Evolutionary conservation across 2,888 invertebrate genomes (phyloP), one percentile per base, ranked within the genome.

Genomic region (Globia sparganii): DNA sequence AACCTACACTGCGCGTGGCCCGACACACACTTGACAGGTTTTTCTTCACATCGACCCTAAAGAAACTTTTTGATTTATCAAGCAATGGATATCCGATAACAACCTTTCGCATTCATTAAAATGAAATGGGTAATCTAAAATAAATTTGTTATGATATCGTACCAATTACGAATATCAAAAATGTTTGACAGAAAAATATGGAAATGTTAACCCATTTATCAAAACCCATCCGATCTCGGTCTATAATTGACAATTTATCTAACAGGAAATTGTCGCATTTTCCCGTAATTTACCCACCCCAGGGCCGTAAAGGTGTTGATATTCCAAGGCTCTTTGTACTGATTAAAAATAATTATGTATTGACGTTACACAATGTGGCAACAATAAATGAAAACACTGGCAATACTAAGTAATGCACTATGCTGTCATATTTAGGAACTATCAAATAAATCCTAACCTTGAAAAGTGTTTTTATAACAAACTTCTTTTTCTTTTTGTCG

Each of bases 161-260:
- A 66, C 25, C 5, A 37, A 21, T 6, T 40, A 25, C 4, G 25
- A 37, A 37, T 28, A 31, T n/a, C 21, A 34, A 34, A 46, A 31
- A 25, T 31, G 11, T 4, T 49, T 28, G 11, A 59, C 3, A 8
- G 15, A 15, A 58, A 65, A 56, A 62, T 70, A 71, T 62, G 78
- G 11, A 62, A 59, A 79, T 34, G 18, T 34, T 49, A 15, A 56
- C 18, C 13, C 15, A 15, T 59, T 67, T 70, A 66, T 69, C 18
- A 28, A 21, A 28, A 58, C 46, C 25, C 25, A 28, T 37, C 46
- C 49, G 15, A 70, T 70, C 56, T 69, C 25, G 34, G 40, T 70
- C 43, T 34, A 43, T 62, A 72, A 72, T 67, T 78, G 69, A 58
- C 61, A 70, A 78, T 72, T 77, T 82, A 78, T 82, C 34, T 72